These are phyloP conservation scores for Vipera ursinii DNA, from an alignment of 2,797 vertebrate genomes.

Conservation along the genomic window DNA sequence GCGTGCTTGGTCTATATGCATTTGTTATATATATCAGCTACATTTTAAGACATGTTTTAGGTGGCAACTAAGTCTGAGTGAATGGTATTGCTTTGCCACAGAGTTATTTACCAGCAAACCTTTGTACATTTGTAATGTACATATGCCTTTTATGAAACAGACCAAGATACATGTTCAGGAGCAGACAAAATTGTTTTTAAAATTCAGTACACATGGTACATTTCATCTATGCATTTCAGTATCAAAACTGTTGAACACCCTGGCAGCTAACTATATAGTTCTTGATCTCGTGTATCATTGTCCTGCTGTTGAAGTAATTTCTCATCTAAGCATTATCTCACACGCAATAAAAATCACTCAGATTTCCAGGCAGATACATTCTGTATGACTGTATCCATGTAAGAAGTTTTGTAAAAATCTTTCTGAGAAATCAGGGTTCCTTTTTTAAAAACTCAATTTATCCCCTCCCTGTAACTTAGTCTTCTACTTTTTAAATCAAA, in stretches of 20 bases:
- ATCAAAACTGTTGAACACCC: neutral
- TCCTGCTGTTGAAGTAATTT: neutral
- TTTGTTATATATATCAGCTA: neutral
- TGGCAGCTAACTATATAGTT: neutral
- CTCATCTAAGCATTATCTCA: neutral
- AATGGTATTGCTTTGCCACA: neutral
- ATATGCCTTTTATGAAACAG: neutral
- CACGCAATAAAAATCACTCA: neutral
- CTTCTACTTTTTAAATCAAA: neutral
- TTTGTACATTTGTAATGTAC: neutral
- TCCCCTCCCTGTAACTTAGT: fast-evolving
- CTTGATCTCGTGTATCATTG: neutral
- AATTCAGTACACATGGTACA: neutral
- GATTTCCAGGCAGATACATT: neutral
- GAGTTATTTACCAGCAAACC: neutral
- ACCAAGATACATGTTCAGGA: neutral
- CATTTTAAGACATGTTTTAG: neutral
- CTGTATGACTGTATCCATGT: neutral
- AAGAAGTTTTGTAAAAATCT: neutral
- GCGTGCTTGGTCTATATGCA: neutral
- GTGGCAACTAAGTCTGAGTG: neutral
- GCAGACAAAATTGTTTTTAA: neutral
- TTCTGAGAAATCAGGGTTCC: neutral
- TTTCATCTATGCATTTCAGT: neutral
- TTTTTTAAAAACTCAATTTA: neutral